phyloP scores from a whole-genome alignment of 2,113 vertebrate species.

The Anser brachyrhynchus region DNA sequence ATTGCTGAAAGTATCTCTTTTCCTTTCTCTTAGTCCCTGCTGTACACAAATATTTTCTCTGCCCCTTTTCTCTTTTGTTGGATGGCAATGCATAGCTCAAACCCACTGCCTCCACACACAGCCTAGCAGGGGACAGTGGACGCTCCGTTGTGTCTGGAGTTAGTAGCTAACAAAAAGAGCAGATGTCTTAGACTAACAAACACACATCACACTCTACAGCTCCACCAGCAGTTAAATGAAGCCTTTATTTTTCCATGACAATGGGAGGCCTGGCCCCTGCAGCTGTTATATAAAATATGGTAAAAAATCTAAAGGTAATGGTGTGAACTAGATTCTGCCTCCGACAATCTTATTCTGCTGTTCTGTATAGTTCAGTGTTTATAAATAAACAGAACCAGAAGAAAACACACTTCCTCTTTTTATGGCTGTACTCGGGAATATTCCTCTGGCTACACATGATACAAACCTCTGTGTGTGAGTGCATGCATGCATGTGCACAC shows the following conservation, averaged over 20 bases:
- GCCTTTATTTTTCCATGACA: slow-evolving; percentile 67
- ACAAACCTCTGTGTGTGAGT: background rate
- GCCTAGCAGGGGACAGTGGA: slow-evolving; percentile 53
- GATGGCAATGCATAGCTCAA: background rate
- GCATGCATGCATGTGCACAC: accelerated
- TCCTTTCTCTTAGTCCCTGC: background rate
- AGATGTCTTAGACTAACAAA: slow-evolving; percentile 85
- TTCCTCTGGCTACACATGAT: background rate
- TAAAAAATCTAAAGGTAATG: slow-evolving; percentile 60
- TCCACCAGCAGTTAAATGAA: slow-evolving; percentile 70
- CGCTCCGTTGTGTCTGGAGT: slow-evolving; percentile 62
- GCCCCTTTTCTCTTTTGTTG: slow-evolving; percentile 54
- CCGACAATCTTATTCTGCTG: slow-evolving; percentile 38
- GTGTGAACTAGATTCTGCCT: slow-evolving; percentile 41
- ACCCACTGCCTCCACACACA: slow-evolving; percentile 54
- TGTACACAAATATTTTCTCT: slow-evolving; percentile 66
- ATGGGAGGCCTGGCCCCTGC: slow-evolving; percentile 69
- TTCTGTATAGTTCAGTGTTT: background rate
- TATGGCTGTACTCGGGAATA: background rate
- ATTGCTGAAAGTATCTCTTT: background rate
- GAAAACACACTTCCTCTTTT: background rate
- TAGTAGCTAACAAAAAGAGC: slow-evolving; percentile 79
- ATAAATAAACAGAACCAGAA: background rate
- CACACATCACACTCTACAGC: slow-evolving; percentile 58
- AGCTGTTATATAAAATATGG: slow-evolving; percentile 64